Conservation (phyloP, 1,140 invertebrate species). For the Bombus ignitus region DNA sequence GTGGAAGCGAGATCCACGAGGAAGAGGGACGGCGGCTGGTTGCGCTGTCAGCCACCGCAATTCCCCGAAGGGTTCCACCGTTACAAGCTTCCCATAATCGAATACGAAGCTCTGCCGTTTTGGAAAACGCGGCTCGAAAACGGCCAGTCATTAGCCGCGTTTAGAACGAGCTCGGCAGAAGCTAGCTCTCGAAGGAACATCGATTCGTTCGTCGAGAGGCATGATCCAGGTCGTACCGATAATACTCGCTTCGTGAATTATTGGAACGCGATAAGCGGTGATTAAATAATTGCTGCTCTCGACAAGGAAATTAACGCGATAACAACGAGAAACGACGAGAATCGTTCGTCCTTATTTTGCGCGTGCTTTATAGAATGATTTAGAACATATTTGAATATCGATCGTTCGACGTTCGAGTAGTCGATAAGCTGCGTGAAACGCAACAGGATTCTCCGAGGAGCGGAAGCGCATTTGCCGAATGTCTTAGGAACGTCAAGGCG, state of each 20-base stretch:
- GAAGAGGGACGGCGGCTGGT: conserved; percentile 2
- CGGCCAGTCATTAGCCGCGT: conserved; percentile 34
- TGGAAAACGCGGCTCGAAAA: conserved; percentile 29
- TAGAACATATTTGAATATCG: background rate
- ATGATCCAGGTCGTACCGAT: background rate
- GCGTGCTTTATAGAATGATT: background rate
- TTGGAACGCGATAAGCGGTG: conserved; percentile 6
- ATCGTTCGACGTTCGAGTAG: background rate
- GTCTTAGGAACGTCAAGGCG: conserved; percentile 7
- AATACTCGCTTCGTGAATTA: conserved; percentile 25
- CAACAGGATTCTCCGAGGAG: background rate
- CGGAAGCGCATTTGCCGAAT: background rate
- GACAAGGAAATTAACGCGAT: background rate
- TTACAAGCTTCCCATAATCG: conserved; percentile 66
- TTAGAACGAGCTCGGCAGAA: background rate
- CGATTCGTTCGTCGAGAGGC: background rate
- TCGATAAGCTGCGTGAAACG: background rate
- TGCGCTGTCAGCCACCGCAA: conserved; percentile 59
- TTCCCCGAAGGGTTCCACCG: conserved; percentile 60
- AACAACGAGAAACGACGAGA: too few species aligned
- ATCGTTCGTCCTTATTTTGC: background rate
- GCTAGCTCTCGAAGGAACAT: conserved; percentile 9
- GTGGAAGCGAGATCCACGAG: conserved; percentile 24
- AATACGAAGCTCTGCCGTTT: conserved; percentile 56
- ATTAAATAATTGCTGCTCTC: conserved; percentile 8